Evolutionary conservation across 2,888 invertebrate genomes (phyloP).

Genomic region (Plagodis pulveraria): DNA sequence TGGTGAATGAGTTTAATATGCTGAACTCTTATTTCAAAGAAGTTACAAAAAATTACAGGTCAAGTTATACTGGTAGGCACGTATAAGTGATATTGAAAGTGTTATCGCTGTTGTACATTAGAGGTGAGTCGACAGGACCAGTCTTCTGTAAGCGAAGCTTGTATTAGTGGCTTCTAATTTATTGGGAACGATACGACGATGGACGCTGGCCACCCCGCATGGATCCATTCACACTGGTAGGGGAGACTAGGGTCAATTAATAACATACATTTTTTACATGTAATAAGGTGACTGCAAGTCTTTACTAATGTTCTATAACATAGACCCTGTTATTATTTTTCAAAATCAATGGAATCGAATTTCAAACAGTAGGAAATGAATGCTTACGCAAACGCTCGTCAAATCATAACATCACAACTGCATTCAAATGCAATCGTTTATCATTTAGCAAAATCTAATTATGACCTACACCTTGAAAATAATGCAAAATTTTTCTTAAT

Average conservation of each 20-base stretch:
- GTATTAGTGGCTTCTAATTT: slow-evolving; percentile 84
- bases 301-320: not conserved
- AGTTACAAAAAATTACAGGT: slow-evolving; percentile 34
- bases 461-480: slow-evolving; percentile 4
- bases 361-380: too few species aligned
- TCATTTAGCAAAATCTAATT: slow-evolving; percentile 10
- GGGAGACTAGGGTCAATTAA: slow-evolving; percentile 50
- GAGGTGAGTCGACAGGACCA: slow-evolving; percentile 78
- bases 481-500: slow-evolving; percentile 20
- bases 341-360: too few species aligned
- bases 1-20: slow-evolving; percentile 36
- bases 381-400: too few species aligned
- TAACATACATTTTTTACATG: too few species aligned
- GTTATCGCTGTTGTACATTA: slow-evolving; percentile 82
- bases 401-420: not conserved
- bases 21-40: slow-evolving; percentile 34
- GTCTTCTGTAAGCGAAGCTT: slow-evolving; percentile 81
- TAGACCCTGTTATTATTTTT: too few species aligned
- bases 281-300: too few species aligned
- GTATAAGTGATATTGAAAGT: slow-evolving; percentile 51
- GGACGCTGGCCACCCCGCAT: slow-evolving; percentile 82
- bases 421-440: slow-evolving; percentile 12
- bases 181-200: slow-evolving; percentile 82
- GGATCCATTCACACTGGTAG: slow-evolving; percentile 76
- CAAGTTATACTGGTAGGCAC: slow-evolving; percentile 43